These are phyloP conservation scores for Escarpia spicata DNA, from an alignment of 2,888 invertebrate genomes.

Conservation along the genomic window DNA sequence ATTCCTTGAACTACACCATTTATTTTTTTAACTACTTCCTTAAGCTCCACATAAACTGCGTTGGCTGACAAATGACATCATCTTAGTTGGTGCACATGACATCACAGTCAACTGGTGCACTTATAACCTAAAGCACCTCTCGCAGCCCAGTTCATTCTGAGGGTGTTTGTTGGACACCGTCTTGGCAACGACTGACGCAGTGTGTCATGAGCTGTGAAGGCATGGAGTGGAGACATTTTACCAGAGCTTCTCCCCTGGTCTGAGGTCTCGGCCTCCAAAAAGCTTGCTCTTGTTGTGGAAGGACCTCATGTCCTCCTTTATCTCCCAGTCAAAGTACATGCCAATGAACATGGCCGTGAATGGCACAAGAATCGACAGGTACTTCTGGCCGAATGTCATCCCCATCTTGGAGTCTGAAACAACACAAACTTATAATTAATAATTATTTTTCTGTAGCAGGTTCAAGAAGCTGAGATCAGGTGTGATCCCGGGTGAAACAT, in stretches of 20 bases:
- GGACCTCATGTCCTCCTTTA: conserved; percentile 37
- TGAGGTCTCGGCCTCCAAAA: conserved; percentile 41
- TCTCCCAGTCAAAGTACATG: conserved; percentile 28
- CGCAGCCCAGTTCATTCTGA: background rate
- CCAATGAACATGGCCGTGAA: conserved; percentile 32
- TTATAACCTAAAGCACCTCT: background rate
- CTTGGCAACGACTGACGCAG: background rate
- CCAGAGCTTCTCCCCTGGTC: conserved; percentile 42
- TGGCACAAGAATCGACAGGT: conserved; percentile 30
- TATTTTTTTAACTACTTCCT: background rate
- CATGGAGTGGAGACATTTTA: conserved; percentile 18
- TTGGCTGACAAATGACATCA: background rate
- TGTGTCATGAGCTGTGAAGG: background rate
- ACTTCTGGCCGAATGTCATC: conserved; percentile 29
- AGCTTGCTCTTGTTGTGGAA: conserved; percentile 44
- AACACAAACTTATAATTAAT: background rate
- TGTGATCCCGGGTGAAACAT: no score
- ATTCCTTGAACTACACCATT: background rate
- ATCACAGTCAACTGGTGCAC: background rate
- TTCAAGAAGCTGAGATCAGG: no score
- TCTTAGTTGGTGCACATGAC: background rate
- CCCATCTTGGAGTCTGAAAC: background rate
- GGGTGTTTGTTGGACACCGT: background rate
- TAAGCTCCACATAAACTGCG: background rate
- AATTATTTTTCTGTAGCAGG: background rate